These are phyloP conservation scores for Zaprionus gabonicus DNA, from an alignment of 1,140 invertebrate species.

Conservation along the genomic window DNA sequence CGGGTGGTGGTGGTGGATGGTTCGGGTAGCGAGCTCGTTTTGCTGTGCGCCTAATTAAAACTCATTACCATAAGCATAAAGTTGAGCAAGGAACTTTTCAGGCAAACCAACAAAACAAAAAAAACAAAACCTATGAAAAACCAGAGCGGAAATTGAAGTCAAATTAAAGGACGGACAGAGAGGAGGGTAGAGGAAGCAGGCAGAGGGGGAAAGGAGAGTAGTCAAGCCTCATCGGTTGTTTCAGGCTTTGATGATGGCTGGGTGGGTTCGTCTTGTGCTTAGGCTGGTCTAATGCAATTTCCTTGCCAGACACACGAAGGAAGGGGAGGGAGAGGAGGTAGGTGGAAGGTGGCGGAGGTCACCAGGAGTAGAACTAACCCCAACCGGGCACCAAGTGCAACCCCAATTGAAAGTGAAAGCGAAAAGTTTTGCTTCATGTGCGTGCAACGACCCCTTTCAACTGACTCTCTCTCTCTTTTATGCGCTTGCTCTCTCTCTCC, in stretches of 20 bases:
- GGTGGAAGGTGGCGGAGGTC: neutral
- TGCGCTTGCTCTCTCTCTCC: conserved; percentile 15
- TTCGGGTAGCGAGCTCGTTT: conserved; percentile 39
- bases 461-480: conserved; percentile 24
- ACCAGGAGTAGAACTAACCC: conserved; percentile 5
- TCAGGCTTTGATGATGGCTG: conserved; percentile 1
- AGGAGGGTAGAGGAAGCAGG: conserved; percentile 1
- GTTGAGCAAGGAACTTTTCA: conserved; percentile 70
- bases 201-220: neutral
- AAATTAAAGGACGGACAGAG: conserved; percentile 23
- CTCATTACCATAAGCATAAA: conserved; percentile 82
- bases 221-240: conserved; percentile 30
- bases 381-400: conserved; percentile 28
- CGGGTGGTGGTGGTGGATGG: conserved; percentile 47
- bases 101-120: conserved; percentile 25
- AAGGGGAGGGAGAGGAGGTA: neutral
- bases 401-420: conserved; percentile 69
- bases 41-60: conserved; percentile 81
- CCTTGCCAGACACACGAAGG: conserved; percentile 58
- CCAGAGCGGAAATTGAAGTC: conserved; percentile 53
- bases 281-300: conserved; percentile 70
- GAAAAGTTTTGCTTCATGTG: conserved; percentile 37
- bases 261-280: conserved; percentile 36
- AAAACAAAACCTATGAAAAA: conserved; percentile 25
- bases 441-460: conserved; percentile 75